phyloP scores from a whole-genome alignment of 2,797 vertebrate genomes.

The Anguilla megastoma region DNA sequence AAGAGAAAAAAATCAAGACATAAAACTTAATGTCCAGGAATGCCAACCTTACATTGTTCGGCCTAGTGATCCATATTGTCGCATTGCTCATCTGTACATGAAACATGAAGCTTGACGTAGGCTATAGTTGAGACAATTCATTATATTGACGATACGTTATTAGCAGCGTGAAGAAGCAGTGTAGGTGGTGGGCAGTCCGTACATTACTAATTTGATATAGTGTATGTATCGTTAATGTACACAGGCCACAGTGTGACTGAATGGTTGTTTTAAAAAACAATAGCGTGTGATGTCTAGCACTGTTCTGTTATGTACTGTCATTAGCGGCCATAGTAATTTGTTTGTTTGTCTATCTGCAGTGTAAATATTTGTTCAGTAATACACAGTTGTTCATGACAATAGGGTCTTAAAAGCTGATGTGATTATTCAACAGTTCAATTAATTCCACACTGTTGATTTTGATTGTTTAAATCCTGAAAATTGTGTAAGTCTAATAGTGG shows the following conservation, averaged over 20 bases:
- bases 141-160: neutral
- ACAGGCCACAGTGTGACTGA: neutral
- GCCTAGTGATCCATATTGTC: neutral
- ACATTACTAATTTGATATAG: constrained; percentile 3
- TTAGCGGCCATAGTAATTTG: neutral
- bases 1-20: neutral
- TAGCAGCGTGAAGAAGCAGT: neutral
- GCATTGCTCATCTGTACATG: neutral
- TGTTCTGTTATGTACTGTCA: neutral
- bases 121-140: neutral
- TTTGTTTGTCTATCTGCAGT: neutral
- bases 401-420: constrained; percentile 1
- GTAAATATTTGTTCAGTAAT: neutral
- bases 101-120: neutral
- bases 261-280: neutral
- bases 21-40: neutral
- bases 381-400: neutral
- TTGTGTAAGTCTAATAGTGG: neutral
- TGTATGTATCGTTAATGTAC: neutral
- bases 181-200: neutral
- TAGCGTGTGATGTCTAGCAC: neutral
- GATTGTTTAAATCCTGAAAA: neutral
- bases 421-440: neutral
- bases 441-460: neutral
- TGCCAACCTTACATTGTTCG: neutral